A percentile compares a stretch with the other conserved stretches of the same genome.
Conservation (phyloP, 2,888 invertebrate species). For the Drosophila hamatofila region DNA sequence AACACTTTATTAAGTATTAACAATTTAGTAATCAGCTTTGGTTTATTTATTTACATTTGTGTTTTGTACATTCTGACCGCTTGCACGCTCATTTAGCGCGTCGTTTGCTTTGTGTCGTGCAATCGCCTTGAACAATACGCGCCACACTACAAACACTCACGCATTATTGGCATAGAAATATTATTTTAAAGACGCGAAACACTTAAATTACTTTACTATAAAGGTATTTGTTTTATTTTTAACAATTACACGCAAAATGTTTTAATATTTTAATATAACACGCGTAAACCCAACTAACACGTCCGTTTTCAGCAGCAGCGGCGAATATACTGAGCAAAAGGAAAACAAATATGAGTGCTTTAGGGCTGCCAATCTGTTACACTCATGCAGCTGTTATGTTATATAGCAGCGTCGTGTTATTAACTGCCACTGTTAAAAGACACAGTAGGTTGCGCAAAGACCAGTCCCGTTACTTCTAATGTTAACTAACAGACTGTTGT, state of each 20-base stretch:
- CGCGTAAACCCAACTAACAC: background rate
- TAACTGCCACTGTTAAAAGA: background rate
- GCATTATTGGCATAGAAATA: constrained; percentile 6
- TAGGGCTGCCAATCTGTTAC: constrained; percentile 32
- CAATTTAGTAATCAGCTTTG: constrained; percentile 27
- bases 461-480: no score
- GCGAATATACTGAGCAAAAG: constrained; percentile 57
- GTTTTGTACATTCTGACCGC: constrained; percentile 35
- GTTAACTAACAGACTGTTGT: no score
- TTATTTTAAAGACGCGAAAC: background rate
- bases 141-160: constrained; percentile 20
- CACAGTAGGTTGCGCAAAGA: no score
- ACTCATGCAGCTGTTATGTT: constrained; percentile 43
- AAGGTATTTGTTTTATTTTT: constrained; percentile 26
- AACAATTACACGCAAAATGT: constrained; percentile 29
- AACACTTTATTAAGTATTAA: background rate
- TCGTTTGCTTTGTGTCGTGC: constrained; percentile 55
- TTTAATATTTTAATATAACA: constrained; percentile 17
- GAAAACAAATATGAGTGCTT: constrained; percentile 47
- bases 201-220: constrained; percentile 21
- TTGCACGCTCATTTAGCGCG: constrained; percentile 64
- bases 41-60: constrained; percentile 75
- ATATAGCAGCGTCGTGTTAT: constrained; percentile 6
- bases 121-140: constrained; percentile 45
- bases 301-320: constrained; percentile 55